Percentiles rank a stretch among this genome's conserved stretches.
phyloP scores from a whole-genome alignment of 2,113 vertebrate genomes.

The Aptenodytes forsteri region DNA sequence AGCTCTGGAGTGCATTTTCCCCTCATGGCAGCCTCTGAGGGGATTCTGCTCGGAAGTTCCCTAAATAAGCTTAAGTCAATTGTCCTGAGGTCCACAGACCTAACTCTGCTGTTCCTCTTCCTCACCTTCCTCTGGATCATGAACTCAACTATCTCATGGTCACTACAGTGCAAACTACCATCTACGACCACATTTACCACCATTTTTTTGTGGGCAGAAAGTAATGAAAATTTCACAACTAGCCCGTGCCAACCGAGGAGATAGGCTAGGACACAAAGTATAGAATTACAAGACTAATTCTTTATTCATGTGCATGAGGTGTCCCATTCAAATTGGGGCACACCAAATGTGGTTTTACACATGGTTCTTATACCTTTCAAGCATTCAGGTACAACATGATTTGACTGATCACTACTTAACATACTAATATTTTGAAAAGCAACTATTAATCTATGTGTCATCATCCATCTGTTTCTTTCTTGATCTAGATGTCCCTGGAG shows the following conservation, averaged over 20 bases:
- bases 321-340: not conserved
- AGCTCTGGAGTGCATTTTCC: not conserved
- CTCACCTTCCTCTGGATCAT: not conserved
- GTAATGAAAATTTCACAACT: not conserved
- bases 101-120: not conserved
- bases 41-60: not conserved
- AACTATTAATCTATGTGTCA: not conserved
- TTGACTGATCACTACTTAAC: not conserved
- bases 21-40: not conserved
- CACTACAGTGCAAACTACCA: not conserved
- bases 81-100: not conserved
- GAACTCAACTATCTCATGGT: not conserved
- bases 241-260: fast-evolving
- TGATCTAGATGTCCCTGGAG: not conserved
- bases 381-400: not conserved
- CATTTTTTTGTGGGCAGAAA: not conserved
- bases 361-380: not conserved
- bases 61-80: not conserved
- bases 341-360: not conserved
- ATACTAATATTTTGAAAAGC: not conserved
- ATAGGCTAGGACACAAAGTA: not conserved
- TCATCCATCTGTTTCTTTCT: not conserved
- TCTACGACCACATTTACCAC: not conserved
- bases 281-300: not conserved
- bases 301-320: not conserved